A percentile compares a stretch with the other conserved stretches of the same genome.
These are phyloP conservation scores for Oenanthe oenanthe DNA, from an alignment of 2,113 vertebrate genomes.

Conservation along the genomic window DNA sequence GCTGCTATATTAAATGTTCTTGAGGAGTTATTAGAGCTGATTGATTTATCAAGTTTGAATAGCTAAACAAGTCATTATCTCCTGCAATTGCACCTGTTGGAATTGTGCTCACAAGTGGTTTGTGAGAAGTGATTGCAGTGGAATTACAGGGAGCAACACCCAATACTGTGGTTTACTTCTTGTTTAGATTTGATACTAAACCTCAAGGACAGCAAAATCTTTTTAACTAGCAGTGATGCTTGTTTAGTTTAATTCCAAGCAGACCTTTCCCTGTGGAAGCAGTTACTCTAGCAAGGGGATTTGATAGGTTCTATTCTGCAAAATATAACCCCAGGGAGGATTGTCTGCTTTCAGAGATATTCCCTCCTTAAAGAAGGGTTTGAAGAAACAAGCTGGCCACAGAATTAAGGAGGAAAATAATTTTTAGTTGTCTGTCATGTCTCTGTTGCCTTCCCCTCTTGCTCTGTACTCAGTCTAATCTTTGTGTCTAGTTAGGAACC, in stretches of 20 bases:
- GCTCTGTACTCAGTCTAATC: neutral
- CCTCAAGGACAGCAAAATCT: neutral
- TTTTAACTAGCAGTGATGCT: neutral
- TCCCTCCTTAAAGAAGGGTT: neutral
- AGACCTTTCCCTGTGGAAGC: neutral
- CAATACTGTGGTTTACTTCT: slow-evolving; percentile 25
- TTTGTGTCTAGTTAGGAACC: neutral
- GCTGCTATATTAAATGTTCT: slow-evolving; percentile 50
- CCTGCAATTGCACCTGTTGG: neutral
- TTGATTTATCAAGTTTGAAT: slow-evolving; percentile 20
- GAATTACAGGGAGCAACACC: neutral
- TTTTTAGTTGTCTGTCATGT: neutral
- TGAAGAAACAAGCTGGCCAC: neutral
- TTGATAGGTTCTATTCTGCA: neutral
- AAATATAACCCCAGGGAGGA: neutral
- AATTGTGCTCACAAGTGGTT: slow-evolving; percentile 16
- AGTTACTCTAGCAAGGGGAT: neutral
- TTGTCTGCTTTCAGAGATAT: neutral
- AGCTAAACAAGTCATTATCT: neutral
- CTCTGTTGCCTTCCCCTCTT: neutral
- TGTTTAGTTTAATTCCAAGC: neutral
- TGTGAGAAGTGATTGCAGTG: slow-evolving; percentile 30
- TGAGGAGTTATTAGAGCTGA: slow-evolving; percentile 50
- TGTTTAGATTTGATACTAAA: slow-evolving; percentile 34
- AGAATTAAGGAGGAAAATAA: neutral